A percentile compares a stretch with the other conserved stretches of the same genome.
phyloP scores from a whole-genome alignment of 2,797 vertebrate species.

The Girardinus metallicus region DNA sequence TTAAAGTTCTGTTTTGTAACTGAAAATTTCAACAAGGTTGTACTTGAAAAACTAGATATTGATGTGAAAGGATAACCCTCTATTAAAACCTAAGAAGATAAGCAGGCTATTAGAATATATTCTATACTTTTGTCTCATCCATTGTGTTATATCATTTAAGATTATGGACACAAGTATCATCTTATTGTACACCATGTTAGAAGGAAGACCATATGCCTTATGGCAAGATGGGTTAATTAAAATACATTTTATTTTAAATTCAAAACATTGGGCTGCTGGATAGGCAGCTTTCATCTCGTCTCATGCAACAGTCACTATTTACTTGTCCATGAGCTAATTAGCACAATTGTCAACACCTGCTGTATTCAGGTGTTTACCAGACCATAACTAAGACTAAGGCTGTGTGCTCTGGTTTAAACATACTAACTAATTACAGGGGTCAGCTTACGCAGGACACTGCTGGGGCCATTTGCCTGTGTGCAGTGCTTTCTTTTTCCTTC shows the following conservation, averaged over 20 bases:
- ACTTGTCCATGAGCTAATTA: background rate
- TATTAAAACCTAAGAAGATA: background rate
- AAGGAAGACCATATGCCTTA: background rate
- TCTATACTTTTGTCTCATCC: background rate
- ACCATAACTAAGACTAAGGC: constrained; percentile 13
- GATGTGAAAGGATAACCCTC: background rate
- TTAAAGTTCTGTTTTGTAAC: background rate
- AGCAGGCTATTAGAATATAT: background rate
- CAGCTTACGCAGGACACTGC: constrained; percentile 16
- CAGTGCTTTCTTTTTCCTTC: constrained; percentile 16
- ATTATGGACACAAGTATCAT: background rate
- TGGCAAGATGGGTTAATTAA: background rate
- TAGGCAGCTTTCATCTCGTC: background rate
- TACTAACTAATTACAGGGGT: background rate
- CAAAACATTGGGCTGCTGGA: background rate
- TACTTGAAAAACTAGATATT: background rate
- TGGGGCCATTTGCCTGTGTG: constrained; percentile 18
- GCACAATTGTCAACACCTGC: constrained; percentile 51
- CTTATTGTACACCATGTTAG: background rate
- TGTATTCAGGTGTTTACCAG: constrained; percentile 14
- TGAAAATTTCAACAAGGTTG: background rate
- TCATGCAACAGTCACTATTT: background rate
- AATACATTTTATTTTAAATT: background rate
- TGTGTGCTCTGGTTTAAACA: background rate
- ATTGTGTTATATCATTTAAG: background rate